These are phyloP conservation scores for Centrocercus urophasianus DNA, from an alignment of 2,113 vertebrate genomes.

Conservation along the genomic window DNA sequence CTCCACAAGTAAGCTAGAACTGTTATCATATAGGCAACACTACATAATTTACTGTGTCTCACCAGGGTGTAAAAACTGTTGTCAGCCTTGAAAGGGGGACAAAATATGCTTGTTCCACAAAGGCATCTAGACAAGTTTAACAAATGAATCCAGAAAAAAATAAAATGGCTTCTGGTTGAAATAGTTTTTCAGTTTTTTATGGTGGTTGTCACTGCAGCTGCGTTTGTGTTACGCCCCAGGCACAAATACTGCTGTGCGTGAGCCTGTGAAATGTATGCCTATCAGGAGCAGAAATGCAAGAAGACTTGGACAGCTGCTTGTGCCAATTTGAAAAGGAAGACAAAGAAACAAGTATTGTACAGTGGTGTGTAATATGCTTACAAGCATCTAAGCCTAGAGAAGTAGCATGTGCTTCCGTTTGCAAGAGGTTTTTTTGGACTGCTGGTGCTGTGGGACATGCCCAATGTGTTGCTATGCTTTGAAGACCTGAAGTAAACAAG, in stretches of 20 bases:
- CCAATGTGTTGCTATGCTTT: slow-evolving; percentile 80
- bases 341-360: slow-evolving; percentile 20
- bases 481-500: slow-evolving; percentile 60
- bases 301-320: slow-evolving; percentile 42
- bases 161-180: slow-evolving; percentile 73
- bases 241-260: not conserved
- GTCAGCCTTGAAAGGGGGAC: slow-evolving; percentile 69
- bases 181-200: slow-evolving; percentile 66
- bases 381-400: slow-evolving; percentile 47
- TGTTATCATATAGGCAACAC: not conserved
- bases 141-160: slow-evolving; percentile 78
- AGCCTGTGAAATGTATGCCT: slow-evolving; percentile 10
- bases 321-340: slow-evolving; percentile 55
- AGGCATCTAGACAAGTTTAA: slow-evolving; percentile 66
- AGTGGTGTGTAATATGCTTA: slow-evolving; percentile 42
- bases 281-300: slow-evolving; percentile 41
- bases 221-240: slow-evolving; percentile 55
- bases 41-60: slow-evolving; percentile 39
- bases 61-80: slow-evolving; percentile 59
- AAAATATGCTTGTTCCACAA: slow-evolving; percentile 74
- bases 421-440: slow-evolving; percentile 63
- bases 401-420: slow-evolving; percentile 41
- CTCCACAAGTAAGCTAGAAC: slow-evolving; percentile 37
- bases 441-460: slow-evolving; percentile 77
- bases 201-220: slow-evolving; percentile 58